Conservation (phyloP, 2,888 invertebrate species). For the Smittia aterrima region DNA sequence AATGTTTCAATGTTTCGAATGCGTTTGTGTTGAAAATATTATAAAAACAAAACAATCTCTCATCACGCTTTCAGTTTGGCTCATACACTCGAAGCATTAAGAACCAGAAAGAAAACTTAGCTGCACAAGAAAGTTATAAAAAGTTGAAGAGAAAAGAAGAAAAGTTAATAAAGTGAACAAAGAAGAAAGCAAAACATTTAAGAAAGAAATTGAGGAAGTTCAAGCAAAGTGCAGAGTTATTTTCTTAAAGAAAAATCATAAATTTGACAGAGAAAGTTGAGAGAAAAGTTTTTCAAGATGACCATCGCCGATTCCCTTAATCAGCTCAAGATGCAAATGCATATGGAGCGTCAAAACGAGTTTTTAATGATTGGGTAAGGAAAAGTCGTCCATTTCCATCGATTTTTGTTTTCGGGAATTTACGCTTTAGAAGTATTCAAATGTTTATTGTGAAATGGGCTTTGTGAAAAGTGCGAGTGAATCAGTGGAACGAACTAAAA, state of each 20-base stretch:
- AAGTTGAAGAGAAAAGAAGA: background rate
- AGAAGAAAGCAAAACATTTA: conserved; percentile 4
- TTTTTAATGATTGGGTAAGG: conserved; percentile 33
- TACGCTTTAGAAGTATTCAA: too few species aligned
- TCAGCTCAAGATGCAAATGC: conserved; percentile 30
- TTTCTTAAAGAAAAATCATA: background rate
- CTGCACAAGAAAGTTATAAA: background rate
- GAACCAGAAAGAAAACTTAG: conserved; percentile 13
- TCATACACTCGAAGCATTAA: conserved; percentile 18
- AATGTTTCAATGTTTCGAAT: background rate
- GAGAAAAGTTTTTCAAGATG: conserved; percentile 6
- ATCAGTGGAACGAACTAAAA: background rate
- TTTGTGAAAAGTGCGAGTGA: background rate
- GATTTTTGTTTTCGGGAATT: too few species aligned
- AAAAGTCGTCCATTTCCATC: background rate
- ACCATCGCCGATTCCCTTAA: conserved; percentile 32
- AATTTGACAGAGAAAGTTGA: background rate
- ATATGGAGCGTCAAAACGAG: conserved; percentile 28
- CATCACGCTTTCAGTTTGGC: background rate
- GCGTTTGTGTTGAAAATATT: background rate
- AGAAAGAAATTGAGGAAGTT: background rate
- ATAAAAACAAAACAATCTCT: background rate
- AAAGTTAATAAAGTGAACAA: background rate
- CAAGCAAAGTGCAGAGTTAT: background rate
- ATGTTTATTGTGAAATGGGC: background rate